Evolutionary conservation across 1,140 invertebrate species (phyloP).

Genomic region (Drosophila leontia): DNA sequence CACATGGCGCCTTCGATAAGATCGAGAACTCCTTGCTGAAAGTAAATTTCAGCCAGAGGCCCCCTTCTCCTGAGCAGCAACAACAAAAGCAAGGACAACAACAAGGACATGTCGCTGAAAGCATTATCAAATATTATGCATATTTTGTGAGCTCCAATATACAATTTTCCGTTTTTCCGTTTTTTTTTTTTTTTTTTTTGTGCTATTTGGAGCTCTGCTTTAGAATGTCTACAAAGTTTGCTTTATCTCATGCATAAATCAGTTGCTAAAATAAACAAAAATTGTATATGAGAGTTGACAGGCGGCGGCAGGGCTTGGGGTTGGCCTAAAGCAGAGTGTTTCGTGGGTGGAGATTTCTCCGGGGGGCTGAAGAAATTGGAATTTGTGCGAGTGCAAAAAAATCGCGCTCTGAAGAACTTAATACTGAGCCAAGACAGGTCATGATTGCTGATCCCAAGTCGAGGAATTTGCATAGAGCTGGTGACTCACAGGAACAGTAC

Average conservation of each 20-base stretch:
- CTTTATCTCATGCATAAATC: slow-evolving; percentile 82
- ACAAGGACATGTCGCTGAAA: slow-evolving; percentile 77
- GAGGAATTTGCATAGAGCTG: slow-evolving; percentile 10
- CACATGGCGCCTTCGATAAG: slow-evolving; percentile 78
- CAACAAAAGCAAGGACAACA: slow-evolving; percentile 49
- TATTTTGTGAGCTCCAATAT: slow-evolving; percentile 75
- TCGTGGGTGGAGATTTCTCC: slow-evolving; percentile 14
- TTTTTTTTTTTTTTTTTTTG: slow-evolving; percentile 32
- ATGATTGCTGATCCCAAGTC: slow-evolving; percentile 11
- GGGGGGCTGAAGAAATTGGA: slow-evolving; percentile 62
- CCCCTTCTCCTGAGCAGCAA: slow-evolving; percentile 33
- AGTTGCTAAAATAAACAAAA: slow-evolving; percentile 77
- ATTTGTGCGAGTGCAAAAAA: slow-evolving; percentile 19
- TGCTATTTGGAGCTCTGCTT: slow-evolving; percentile 53
- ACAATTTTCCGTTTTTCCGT: slow-evolving; percentile 22
- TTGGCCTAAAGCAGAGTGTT: slow-evolving; percentile 12
- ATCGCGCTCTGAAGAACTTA: slow-evolving; percentile 25
- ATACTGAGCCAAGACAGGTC: neutral
- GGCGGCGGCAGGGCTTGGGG: neutral
- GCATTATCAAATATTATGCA: slow-evolving; percentile 83
- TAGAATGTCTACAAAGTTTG: slow-evolving; percentile 79
- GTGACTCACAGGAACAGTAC: slow-evolving; percentile 15
- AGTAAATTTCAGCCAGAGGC: slow-evolving; percentile 51
- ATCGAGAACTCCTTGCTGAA: slow-evolving; percentile 53
- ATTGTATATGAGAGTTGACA: slow-evolving; percentile 55